phyloP scores from a whole-genome alignment of 53 echinoderm and acorn worm genomes.

The Crossaster papposus region DNA sequence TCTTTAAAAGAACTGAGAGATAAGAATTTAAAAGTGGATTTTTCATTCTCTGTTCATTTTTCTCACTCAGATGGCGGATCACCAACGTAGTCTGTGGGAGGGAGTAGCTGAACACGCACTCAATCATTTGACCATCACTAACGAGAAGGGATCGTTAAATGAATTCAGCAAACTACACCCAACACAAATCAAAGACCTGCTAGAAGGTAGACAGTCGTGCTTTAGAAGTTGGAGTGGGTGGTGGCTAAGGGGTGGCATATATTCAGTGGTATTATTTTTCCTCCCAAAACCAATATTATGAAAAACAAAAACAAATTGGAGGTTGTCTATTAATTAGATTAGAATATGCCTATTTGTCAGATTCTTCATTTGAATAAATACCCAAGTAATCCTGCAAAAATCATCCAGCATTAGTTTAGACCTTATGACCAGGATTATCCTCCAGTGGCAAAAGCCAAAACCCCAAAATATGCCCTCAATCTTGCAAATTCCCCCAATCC shows the following conservation, averaged over 20 bases:
- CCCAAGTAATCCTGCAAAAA: too few species aligned
- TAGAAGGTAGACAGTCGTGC: not conserved
- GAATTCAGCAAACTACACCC: not conserved
- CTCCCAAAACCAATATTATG: not conserved
- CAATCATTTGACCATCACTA: not conserved
- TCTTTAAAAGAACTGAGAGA: too few species aligned
- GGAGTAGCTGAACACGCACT: not conserved
- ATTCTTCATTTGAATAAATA: too few species aligned
- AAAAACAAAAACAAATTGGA: not conserved
- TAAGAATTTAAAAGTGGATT: not conserved
- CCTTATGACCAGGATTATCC: too few species aligned
- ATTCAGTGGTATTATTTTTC: not conserved
- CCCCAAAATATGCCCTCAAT: too few species aligned
- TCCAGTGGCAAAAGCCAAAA: too few species aligned
- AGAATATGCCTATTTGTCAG: too few species aligned
- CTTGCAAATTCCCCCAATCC: too few species aligned
- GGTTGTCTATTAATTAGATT: not conserved
- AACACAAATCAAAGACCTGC: not conserved
- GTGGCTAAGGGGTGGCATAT: too few species aligned
- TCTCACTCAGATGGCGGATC: not conserved
- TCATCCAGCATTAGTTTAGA: too few species aligned
- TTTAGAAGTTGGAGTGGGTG: not conserved
- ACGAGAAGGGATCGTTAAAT: not conserved
- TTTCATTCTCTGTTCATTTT: not conserved
- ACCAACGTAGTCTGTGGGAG: not conserved